A percentile compares a stretch with the other conserved stretches of the same genome.
Conservation (phyloP, 2,113 vertebrate species). For the Rhodinocichla rosea region DNA sequence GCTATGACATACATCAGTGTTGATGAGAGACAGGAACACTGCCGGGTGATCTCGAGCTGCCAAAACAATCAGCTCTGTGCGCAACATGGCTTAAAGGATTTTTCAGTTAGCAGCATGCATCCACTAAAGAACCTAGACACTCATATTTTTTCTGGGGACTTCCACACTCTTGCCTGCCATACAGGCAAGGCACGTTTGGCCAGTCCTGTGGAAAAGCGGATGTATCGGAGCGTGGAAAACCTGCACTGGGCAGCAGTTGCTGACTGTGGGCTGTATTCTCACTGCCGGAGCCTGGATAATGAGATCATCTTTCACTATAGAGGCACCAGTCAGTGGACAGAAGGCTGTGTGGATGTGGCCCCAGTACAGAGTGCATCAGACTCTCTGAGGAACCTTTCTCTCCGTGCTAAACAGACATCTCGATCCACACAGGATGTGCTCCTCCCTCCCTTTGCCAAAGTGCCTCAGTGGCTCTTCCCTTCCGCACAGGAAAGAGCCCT, state of each 20-base stretch:
- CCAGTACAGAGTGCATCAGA: constrained; percentile 47
- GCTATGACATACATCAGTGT: constrained; percentile 73
- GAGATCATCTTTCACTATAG: constrained; percentile 79
- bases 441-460: constrained; percentile 68
- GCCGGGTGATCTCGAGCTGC: constrained; percentile 77
- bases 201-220: constrained; percentile 60
- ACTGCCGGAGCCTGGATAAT: constrained; percentile 77
- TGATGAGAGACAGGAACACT: constrained; percentile 73
- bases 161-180: constrained; percentile 20
- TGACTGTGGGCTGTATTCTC: constrained; percentile 67
- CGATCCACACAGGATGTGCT: constrained; percentile 65
- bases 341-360: constrained; percentile 66
- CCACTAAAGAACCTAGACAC: constrained; percentile 69
- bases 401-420: constrained; percentile 56
- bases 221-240: constrained; percentile 89
- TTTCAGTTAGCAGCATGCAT: constrained; percentile 70
- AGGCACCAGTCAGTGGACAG: constrained; percentile 75
- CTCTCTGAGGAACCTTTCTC: constrained; percentile 64
- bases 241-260: constrained; percentile 77
- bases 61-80: constrained; percentile 78
- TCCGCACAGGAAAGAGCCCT: constrained; percentile 72
- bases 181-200: constrained; percentile 14
- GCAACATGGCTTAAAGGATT: constrained; percentile 80
- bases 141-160: constrained; percentile 41
- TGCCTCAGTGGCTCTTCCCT: constrained; percentile 79